Evolutionary conservation across 1,140 invertebrate genomes (phyloP).

Genomic region (Brachionus paranguensis): DNA sequence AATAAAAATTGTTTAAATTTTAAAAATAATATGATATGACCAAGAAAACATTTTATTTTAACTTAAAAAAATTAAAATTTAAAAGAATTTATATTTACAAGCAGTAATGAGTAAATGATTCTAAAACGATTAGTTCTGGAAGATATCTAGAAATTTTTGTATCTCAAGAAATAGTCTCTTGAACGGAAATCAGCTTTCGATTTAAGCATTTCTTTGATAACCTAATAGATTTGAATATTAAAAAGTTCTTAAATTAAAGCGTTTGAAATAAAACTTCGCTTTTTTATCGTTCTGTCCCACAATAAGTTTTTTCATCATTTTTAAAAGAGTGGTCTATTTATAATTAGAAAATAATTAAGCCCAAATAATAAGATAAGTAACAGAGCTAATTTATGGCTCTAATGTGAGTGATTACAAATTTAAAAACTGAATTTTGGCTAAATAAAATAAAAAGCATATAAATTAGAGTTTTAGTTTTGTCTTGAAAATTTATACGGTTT

Average conservation of each 20-base stretch:
- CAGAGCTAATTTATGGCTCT: not conserved
- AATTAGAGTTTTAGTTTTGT: not conserved
- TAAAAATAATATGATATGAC: too few relatives aligned
- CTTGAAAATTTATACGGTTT: slow-evolving; percentile 6
- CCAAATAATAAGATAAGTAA: slow-evolving; percentile 27
- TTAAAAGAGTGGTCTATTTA: slow-evolving; percentile 12
- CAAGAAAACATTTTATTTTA: too few relatives aligned
- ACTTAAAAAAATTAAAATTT: too few relatives aligned
- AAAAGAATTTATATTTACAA: too few relatives aligned
- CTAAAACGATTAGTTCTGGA: not conserved
- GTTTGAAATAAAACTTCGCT: not conserved
- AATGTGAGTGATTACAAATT: not conserved
- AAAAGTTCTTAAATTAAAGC: not conserved
- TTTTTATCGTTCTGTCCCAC: not conserved
- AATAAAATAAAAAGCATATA: not conserved
- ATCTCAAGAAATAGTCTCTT: not conserved
- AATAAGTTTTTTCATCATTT: not conserved
- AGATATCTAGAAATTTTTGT: not conserved
- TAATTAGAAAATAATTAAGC: slow-evolving; percentile 31
- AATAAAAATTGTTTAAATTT: too few relatives aligned
- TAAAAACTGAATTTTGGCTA: not conserved
- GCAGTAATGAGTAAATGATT: not conserved
- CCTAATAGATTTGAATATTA: not conserved
- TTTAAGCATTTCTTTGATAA: not conserved
- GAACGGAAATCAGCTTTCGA: not conserved